Conservation (phyloP, 1,140 invertebrate genomes). For the Zaprionus davidi region DNA sequence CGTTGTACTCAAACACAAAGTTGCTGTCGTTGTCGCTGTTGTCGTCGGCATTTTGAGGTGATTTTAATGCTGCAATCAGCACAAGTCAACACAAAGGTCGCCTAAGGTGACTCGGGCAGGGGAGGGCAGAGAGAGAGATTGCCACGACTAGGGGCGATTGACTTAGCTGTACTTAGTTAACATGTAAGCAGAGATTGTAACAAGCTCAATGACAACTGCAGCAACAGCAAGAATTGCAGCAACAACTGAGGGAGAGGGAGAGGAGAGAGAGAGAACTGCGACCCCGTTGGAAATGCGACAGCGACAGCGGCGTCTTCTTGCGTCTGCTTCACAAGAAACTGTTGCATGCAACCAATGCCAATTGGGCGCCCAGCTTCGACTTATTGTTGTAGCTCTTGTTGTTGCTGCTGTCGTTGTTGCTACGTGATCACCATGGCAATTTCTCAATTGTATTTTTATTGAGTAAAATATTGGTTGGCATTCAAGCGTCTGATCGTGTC, state of each 20-base stretch:
- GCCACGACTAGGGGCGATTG: conserved; percentile 17
- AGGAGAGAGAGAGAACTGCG: background rate
- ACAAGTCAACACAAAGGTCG: conserved; percentile 76
- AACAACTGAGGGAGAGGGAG: background rate
- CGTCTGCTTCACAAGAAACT: conserved; percentile 42
- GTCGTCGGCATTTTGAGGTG: conserved; percentile 53
- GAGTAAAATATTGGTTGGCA: conserved; percentile 69
- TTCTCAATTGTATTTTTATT: conserved; percentile 75
- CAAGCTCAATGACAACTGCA: conserved; percentile 36
- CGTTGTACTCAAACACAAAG: conserved; percentile 52
- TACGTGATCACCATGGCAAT: conserved; percentile 78
- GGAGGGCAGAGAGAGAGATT: background rate
- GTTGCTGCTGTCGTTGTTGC: conserved; percentile 48
- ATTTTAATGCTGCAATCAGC: conserved; percentile 73
- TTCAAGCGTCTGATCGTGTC: conserved; percentile 54
- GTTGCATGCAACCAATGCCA: conserved; percentile 46
- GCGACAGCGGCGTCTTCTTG: background rate
- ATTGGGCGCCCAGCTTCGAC: conserved; percentile 42
- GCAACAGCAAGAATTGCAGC: conserved; percentile 17
- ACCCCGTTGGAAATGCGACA: conserved; percentile 34
- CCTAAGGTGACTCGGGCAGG: conserved; percentile 36
- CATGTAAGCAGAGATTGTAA: conserved; percentile 37
- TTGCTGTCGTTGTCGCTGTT: conserved; percentile 20
- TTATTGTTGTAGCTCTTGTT: conserved; percentile 35
- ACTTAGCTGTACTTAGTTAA: conserved; percentile 28